Conservation (phyloP, 2,797 vertebrate species). For the Antrozous pallidus region DNA sequence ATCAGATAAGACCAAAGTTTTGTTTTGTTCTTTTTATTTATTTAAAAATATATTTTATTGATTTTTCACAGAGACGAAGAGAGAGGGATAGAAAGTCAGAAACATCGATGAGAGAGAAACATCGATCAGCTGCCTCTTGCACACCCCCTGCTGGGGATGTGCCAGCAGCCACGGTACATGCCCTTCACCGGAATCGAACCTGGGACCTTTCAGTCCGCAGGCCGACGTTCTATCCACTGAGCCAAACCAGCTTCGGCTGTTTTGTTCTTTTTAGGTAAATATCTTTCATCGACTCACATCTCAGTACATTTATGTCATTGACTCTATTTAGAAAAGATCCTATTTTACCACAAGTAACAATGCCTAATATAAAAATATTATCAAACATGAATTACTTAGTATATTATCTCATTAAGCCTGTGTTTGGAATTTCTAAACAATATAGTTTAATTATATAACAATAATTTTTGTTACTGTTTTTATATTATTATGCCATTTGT, state of each 20-base stretch:
- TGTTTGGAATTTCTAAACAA: background rate
- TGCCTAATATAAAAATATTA: conserved; percentile 23
- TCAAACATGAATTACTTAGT: background rate
- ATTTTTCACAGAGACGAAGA: too few species aligned
- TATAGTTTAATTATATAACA: background rate
- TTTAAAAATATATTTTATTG: too few species aligned
- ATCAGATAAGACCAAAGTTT: background rate
- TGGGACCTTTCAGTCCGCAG: too few species aligned
- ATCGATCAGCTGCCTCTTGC: too few species aligned
- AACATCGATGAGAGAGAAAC: too few species aligned
- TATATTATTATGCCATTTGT: background rate
- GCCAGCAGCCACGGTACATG: too few species aligned
- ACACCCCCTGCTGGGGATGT: too few species aligned
- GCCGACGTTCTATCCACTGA: too few species aligned
- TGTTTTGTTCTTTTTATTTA: background rate
- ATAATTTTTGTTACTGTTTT: background rate
- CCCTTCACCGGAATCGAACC: too few species aligned
- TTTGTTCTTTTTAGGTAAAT: background rate
- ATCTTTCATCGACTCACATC: background rate
- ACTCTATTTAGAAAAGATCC: background rate
- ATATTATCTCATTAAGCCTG: background rate
- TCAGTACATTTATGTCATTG: background rate
- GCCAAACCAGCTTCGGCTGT: too few species aligned
- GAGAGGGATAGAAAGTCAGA: too few species aligned
- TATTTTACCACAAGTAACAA: background rate